Evolutionary conservation across 2,888 invertebrate genomes (phyloP).

Genomic region (Cacoxenus indagator): DNA sequence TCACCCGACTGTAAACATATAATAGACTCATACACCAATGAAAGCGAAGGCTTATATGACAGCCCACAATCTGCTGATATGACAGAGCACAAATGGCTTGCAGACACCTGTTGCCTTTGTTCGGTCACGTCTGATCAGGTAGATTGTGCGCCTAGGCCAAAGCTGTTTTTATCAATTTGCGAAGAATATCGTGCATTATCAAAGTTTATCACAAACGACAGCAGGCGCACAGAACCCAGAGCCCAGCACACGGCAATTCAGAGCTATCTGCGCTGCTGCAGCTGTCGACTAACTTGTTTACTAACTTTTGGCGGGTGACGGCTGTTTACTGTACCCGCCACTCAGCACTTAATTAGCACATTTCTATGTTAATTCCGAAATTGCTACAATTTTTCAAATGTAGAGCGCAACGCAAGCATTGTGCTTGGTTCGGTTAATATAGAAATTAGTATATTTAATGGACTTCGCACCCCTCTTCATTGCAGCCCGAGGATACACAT

Average conservation of each 20-base stretch:
- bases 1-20: constrained; percentile 52
- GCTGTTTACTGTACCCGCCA: constrained; percentile 35
- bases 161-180: constrained; percentile 2
- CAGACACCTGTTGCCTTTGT: constrained; percentile 43
- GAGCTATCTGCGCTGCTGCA: constrained; percentile 22
- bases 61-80: neutral
- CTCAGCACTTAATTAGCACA: constrained; percentile 50
- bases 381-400: constrained; percentile 40
- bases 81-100: neutral
- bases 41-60: constrained; percentile 7
- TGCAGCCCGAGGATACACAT: constrained; percentile 64
- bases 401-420: constrained; percentile 31
- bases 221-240: constrained; percentile 50
- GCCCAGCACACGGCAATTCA: constrained; percentile 13
- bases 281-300: constrained; percentile 26
- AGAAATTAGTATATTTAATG: neutral
- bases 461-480: constrained; percentile 4
- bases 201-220: constrained; percentile 47
- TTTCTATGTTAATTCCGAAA: constrained; percentile 56
- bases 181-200: constrained; percentile 37
- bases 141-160: constrained; percentile 8
- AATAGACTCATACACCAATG: constrained; percentile 29
- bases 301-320: constrained; percentile 32
- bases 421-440: constrained; percentile 8
- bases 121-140: constrained; percentile 40